Evolutionary conservation across 2,113 vertebrate genomes (phyloP).

Genomic region (Limnothrissa miodon): DNA sequence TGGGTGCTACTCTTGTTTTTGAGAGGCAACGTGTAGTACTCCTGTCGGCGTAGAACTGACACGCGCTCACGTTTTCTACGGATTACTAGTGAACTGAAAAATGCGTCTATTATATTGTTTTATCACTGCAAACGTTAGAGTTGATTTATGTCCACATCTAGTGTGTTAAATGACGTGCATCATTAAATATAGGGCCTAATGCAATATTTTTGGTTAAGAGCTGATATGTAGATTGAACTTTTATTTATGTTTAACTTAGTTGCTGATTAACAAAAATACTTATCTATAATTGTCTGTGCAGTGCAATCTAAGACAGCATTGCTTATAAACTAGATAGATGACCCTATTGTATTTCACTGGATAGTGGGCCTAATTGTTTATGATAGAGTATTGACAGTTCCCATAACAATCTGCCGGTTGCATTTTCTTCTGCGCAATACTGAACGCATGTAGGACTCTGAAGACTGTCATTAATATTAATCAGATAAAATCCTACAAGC

Average conservation of each 20-base stretch:
- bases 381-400: background rate
- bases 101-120: constrained; percentile 34
- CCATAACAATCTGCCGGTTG: background rate
- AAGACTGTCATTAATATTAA: constrained; percentile 61
- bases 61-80: constrained; percentile 69
- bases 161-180: background rate
- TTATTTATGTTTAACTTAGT: too few relatives aligned
- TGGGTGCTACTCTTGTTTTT: constrained; percentile 48
- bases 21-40: constrained; percentile 66
- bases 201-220: too few relatives aligned
- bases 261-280: too few relatives aligned
- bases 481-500: constrained; percentile 23
- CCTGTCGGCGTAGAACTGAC: constrained; percentile 55
- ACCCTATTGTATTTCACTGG: too few relatives aligned
- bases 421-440: background rate
- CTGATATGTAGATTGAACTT: too few relatives aligned
- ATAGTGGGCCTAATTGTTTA: background rate
- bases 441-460: constrained; percentile 56
- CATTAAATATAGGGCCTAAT: too few relatives aligned
- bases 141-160: background rate
- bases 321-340: too few relatives aligned
- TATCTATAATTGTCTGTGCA: too few relatives aligned
- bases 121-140: background rate
- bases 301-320: too few relatives aligned
- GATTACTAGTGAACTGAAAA: constrained; percentile 63